A percentile compares a stretch with the other conserved stretches of the same genome.
phyloP scores from a whole-genome alignment of 1,140 invertebrate genomes.

The Chionoecetes opilio region DNA sequence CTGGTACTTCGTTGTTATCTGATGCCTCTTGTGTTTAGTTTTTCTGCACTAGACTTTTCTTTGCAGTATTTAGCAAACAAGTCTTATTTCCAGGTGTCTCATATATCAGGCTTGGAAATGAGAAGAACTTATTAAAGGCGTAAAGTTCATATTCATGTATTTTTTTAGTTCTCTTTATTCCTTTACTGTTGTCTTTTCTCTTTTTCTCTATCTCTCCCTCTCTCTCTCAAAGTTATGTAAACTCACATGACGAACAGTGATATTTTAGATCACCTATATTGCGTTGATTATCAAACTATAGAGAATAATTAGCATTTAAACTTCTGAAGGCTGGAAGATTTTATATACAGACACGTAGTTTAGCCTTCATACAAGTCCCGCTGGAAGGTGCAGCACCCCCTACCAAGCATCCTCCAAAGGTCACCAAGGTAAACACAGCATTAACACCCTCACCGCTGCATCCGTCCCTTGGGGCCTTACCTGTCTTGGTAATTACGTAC shows the following conservation, averaged over 20 bases:
- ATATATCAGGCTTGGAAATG: neutral
- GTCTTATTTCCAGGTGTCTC: neutral
- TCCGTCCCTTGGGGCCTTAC: neutral
- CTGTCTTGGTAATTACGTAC: constrained; percentile 42
- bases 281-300: too few relatives aligned
- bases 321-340: too few relatives aligned
- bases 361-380: too few relatives aligned
- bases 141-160: neutral
- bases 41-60: neutral
- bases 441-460: neutral
- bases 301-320: too few relatives aligned
- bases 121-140: neutral
- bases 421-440: constrained; percentile 33
- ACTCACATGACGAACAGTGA: too few relatives aligned
- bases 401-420: neutral
- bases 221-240: too few relatives aligned
- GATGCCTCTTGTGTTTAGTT: neutral
- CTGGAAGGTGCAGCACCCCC: too few relatives aligned
- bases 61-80: neutral
- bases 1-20: neutral
- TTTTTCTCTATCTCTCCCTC: neutral
- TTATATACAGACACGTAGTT: too few relatives aligned
- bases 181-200: neutral
- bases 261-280: too few relatives aligned
- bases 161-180: neutral